Conservation (phyloP, 2,797 vertebrate genomes). For the Artibeus lituratus region DNA sequence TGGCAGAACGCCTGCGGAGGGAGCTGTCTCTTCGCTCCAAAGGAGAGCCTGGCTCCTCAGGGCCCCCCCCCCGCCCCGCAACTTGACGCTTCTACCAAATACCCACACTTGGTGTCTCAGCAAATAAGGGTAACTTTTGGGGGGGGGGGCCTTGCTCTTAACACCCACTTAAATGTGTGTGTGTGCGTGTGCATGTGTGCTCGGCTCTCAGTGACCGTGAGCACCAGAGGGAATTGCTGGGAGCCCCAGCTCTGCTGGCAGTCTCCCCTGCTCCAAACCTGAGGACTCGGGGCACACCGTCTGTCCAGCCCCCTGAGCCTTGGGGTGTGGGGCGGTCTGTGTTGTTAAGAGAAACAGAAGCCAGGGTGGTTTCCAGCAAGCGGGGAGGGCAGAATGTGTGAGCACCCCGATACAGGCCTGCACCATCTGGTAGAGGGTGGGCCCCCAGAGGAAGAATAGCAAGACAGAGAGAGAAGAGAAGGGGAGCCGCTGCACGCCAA, state of each 20-base stretch:
- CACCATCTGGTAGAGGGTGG: background rate
- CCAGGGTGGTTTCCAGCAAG: background rate
- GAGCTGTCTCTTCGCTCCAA: slow-evolving; percentile 62
- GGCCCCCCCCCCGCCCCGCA: slow-evolving; percentile 1
- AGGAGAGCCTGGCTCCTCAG: slow-evolving; percentile 42
- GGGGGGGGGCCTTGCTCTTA: background rate
- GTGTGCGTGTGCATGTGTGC: background rate
- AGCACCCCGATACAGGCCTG: background rate
- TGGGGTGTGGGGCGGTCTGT: background rate
- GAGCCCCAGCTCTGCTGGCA: background rate
- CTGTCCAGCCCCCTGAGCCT: background rate
- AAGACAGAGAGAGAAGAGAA: background rate
- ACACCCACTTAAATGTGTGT: background rate
- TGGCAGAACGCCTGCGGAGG: slow-evolving; percentile 61
- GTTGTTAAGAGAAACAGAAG: background rate
- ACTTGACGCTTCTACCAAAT: slow-evolving; percentile 2
- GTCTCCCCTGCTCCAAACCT: background rate
- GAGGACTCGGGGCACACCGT: background rate
- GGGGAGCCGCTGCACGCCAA: no score
- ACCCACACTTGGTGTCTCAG: slow-evolving; percentile 55
- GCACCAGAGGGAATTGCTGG: slow-evolving; percentile 20
- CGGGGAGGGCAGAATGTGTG: background rate
- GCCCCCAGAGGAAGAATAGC: background rate
- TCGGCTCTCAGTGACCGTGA: background rate
- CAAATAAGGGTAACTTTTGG: background rate